Base-by-base conservation (phyloP, 2,888 invertebrate species). In the Pheosia tremula region DNA sequence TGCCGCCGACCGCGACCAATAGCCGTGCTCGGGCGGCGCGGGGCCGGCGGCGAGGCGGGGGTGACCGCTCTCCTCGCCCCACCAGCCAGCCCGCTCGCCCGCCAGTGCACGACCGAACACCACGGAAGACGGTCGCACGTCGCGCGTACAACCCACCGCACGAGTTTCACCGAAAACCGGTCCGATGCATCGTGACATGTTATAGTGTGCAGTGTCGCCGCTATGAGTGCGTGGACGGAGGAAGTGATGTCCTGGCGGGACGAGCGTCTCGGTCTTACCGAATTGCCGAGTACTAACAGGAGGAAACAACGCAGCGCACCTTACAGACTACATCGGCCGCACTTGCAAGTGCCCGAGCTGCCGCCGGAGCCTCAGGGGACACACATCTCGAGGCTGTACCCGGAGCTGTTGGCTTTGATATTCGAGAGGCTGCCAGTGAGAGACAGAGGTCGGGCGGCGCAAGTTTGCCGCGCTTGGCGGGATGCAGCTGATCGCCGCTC, bases 401-500 rank as follows among this genome's bases (percentile, higher is more conserved):
- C 99, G 36, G 98, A 99, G 91, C 96, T 99, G 72, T 92, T 99
- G 73, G 97, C 98, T 67, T 95, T 98, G 81, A 98, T 99, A 85
- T 99, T 99, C 89, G 96, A 97, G 82, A 96, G 98, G 88, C 94
- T 99, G 84, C 97, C 97, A 60, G 97, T 98, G 54, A 94, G 96
- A 74, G 98, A 98, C 90, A 96, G 98, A 84, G 98, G 98, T 3
- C 95, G 97, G 54, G 98, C 97, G 36, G 98, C 98, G 3, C 98
- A 98, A 90, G 98, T 98, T 68, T 98, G 97, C 87, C 95, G 96
- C 62, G 94, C 97, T 63, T 99, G 98, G 98, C 94, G 98, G 65
- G 98, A 98, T 83, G 98, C 98, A 56, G 97, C 98, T 43, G 98
- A 98, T 89, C 96, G 97, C 78, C 97, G 98, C 77, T 97, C 97